Percentiles rank a stretch among this genome's conserved stretches.
Evolutionary conservation across 2,797 vertebrate species (phyloP).

Genomic region (Arctocebus calabarensis): DNA sequence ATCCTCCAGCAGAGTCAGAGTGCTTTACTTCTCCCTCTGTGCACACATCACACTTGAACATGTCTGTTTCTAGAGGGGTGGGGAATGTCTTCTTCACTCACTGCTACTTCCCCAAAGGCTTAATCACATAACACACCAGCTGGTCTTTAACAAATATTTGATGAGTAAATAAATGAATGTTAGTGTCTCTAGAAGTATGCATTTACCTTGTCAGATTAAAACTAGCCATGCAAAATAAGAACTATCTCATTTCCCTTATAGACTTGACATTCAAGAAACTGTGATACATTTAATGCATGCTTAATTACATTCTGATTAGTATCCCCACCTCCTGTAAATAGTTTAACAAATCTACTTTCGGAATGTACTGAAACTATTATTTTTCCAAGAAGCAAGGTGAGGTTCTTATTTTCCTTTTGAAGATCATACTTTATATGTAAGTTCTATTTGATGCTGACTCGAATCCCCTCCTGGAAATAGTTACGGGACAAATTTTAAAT

Average conservation of each 20-base stretch:
- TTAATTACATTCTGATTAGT: constrained; percentile 22
- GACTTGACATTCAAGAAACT: constrained; percentile 50
- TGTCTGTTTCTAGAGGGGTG: background rate
- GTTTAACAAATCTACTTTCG: constrained; percentile 35
- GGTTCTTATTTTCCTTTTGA: background rate
- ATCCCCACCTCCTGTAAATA: background rate
- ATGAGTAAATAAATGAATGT: background rate
- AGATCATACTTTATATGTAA: background rate
- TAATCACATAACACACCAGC: background rate
- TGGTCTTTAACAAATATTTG: constrained; percentile 1
- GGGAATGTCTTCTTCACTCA: background rate
- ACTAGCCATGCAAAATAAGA: background rate
- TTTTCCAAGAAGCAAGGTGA: constrained; percentile 6
- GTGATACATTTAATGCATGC: background rate
- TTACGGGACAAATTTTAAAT: constrained; percentile 44
- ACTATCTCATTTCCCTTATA: background rate
- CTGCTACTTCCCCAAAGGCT: background rate
- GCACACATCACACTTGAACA: fast-evolving
- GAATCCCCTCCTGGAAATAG: background rate
- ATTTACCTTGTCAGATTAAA: constrained; percentile 32
- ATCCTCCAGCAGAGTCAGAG: background rate
- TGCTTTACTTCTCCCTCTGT: background rate
- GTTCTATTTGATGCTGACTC: background rate
- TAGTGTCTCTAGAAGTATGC: background rate
- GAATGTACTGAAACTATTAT: constrained; percentile 16